Evolutionary conservation across 2,888 invertebrate genomes (phyloP).

Genomic region (Parnassius smintheus): DNA sequence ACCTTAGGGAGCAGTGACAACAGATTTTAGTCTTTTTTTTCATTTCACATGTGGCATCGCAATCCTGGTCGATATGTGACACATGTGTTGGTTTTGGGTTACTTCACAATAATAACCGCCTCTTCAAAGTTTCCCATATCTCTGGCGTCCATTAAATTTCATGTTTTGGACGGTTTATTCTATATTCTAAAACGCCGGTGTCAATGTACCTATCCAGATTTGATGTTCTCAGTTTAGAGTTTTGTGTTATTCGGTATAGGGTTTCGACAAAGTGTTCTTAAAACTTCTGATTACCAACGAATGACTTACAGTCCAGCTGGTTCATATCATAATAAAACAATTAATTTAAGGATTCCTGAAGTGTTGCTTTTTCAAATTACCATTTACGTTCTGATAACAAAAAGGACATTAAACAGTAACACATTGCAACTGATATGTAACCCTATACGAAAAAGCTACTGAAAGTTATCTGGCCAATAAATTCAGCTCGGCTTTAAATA

Average conservation of each 20-base stretch:
- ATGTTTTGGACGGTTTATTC: slow-evolving; percentile 52
- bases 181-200: slow-evolving; percentile 51
- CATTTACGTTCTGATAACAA: background rate
- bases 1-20: slow-evolving; percentile 78
- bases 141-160: slow-evolving; percentile 56
- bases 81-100: slow-evolving; percentile 79
- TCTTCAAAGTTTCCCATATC: slow-evolving; percentile 73
- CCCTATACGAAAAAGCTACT: slow-evolving; percentile 64
- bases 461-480: slow-evolving; percentile 75
- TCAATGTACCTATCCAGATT: slow-evolving; percentile 61
- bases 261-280: slow-evolving; percentile 34
- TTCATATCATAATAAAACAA: slow-evolving; percentile 32
- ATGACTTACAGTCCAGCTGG: slow-evolving; percentile 51
- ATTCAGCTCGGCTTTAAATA: slow-evolving; percentile 71
- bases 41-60: slow-evolving; percentile 79
- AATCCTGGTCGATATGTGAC: slow-evolving; percentile 79
- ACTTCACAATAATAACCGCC: slow-evolving; percentile 74
- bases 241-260: slow-evolving; percentile 60
- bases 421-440: slow-evolving; percentile 49
- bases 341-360: background rate
- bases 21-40: slow-evolving; percentile 76
- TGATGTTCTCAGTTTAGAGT: slow-evolving; percentile 60
- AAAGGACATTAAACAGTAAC: slow-evolving; percentile 40
- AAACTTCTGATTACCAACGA: slow-evolving; percentile 47
- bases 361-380: background rate